A percentile compares a stretch with the other conserved stretches of the same genome.
Evolutionary conservation across 2,888 invertebrate species (phyloP).

Genomic region (Lasioglossum vierecki): DNA sequence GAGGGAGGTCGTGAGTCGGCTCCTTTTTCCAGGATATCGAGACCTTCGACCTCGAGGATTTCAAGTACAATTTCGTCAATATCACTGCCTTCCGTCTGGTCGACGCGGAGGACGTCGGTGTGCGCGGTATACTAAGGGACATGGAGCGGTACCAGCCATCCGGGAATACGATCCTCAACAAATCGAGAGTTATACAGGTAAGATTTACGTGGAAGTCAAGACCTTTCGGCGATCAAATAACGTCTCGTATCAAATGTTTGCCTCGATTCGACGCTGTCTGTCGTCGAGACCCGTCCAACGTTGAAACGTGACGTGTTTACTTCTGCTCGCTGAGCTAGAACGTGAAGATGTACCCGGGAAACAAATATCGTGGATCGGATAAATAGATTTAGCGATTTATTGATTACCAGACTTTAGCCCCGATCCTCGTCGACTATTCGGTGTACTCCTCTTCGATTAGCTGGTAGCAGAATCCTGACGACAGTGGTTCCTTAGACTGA

Average conservation of each 20-base stretch:
- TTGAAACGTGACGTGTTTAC: conserved; percentile 9
- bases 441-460: neutral
- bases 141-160: conserved; percentile 88
- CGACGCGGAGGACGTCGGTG: conserved; percentile 88
- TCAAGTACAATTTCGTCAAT: conserved; percentile 91
- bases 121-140: conserved; percentile 88
- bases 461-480: too few relatives aligned
- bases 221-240: neutral
- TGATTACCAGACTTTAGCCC: neutral
- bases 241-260: conserved; percentile 25
- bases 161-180: conserved; percentile 84
- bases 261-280: conserved; percentile 19
- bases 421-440: too few relatives aligned
- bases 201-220: conserved; percentile 51
- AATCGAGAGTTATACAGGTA: conserved; percentile 85
- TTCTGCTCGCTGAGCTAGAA: conserved; percentile 19
- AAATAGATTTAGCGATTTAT: neutral
- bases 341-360: neutral
- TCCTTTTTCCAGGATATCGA: conserved; percentile 85
- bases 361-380: neutral
- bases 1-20: conserved; percentile 8
- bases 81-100: conserved; percentile 91
- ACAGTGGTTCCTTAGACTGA: too few relatives aligned
- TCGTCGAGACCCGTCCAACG: neutral
- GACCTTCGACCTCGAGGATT: conserved; percentile 89